phyloP scores from a whole-genome alignment of 2,888 invertebrate genomes.

The Chaetogeoica ovagalla region DNA sequence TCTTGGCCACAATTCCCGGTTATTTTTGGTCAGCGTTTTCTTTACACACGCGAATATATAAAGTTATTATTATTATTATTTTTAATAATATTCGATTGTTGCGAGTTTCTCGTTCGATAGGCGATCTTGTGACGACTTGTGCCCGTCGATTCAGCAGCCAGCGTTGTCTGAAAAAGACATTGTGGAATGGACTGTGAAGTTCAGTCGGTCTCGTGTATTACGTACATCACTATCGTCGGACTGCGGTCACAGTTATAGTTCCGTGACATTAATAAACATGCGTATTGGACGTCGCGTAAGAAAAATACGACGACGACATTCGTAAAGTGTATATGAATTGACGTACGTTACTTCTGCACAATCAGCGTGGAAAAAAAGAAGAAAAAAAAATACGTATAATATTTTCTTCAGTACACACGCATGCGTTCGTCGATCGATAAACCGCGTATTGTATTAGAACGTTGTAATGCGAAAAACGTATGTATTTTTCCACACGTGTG shows the following conservation, averaged over 20 bases:
- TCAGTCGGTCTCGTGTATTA: neutral
- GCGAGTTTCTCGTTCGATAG: neutral
- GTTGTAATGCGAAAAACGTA: conserved; percentile 5
- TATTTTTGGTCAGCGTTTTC: too few species aligned
- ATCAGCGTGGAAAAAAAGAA: conserved; percentile 4
- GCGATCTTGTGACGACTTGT: neutral
- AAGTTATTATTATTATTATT: too few species aligned
- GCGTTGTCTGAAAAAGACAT: too few species aligned
- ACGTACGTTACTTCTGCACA: neutral
- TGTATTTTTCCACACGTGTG: too few species aligned
- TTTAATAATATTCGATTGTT: too few species aligned
- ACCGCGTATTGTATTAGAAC: neutral
- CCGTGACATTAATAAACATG: conserved; percentile 8
- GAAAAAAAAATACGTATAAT: too few species aligned
- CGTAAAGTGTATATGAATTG: conserved; percentile 2
- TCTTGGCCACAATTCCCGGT: too few species aligned
- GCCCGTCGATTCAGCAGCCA: neutral
- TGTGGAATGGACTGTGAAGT: neutral
- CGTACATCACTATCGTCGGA: neutral
- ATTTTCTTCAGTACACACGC: too few species aligned
- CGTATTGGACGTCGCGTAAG: conserved; percentile 9
- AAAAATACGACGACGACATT: neutral
- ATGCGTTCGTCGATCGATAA: conserved; percentile 6
- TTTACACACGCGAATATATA: too few species aligned
- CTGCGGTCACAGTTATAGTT: conserved; percentile 6